Percentiles rank a stretch among this genome's conserved stretches.
phyloP scores from a whole-genome alignment of 2,797 vertebrate genomes.

The Chrysocyon brachyurus region DNA sequence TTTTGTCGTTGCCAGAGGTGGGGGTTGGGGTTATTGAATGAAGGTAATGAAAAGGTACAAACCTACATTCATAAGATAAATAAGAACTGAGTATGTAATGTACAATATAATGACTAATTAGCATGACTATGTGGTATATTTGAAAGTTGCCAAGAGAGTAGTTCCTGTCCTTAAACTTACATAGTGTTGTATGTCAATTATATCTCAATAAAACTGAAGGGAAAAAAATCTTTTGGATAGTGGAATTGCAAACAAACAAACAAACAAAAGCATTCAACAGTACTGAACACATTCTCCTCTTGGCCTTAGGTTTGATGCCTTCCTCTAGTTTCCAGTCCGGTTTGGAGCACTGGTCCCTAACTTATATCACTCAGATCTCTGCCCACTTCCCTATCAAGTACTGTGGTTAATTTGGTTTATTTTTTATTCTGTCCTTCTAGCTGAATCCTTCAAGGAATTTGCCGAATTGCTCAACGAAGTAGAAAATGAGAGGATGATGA shows the following conservation, averaged over 20 bases:
- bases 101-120: background rate
- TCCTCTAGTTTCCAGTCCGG: background rate
- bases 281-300: background rate
- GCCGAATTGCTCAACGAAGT: slow-evolving; percentile 96
- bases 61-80: background rate
- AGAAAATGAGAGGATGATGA: slow-evolving; percentile 97
- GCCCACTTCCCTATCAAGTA: background rate
- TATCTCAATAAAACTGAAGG: background rate
- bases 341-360: background rate
- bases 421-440: slow-evolving; percentile 88
- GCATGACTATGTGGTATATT: background rate
- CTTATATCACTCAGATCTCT: background rate
- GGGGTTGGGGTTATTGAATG: background rate
- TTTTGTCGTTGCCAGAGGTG: background rate
- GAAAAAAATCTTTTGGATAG: background rate
- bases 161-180: background rate
- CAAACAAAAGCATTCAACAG: background rate
- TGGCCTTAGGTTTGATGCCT: slow-evolving; percentile 1
- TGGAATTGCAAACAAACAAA: background rate
- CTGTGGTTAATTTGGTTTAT: slow-evolving; percentile 68
- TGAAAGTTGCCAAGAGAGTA: background rate
- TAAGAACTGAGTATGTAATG: background rate
- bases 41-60: background rate
- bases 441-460: slow-evolving; percentile 98
- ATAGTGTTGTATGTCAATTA: background rate